phyloP scores from a whole-genome alignment of 2,113 vertebrate genomes.

The Vanacampus margaritifer region DNA sequence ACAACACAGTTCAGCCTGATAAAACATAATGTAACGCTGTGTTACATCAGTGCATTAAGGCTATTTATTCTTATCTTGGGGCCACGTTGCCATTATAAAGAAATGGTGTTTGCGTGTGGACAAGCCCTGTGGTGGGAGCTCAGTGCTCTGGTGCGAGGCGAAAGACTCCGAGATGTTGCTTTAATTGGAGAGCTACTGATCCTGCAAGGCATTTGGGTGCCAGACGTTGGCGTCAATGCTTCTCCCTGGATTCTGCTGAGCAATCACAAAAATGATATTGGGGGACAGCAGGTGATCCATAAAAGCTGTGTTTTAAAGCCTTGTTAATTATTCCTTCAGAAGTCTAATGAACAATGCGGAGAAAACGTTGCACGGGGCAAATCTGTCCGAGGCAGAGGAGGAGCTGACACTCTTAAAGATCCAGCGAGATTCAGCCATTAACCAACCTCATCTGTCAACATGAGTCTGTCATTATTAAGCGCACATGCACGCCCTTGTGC shows the following conservation, averaged over 20 bases:
- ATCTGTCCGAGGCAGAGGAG: conserved; percentile 56
- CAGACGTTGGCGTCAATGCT: conserved; percentile 72
- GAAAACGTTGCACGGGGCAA: conserved; percentile 65
- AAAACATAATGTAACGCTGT: conserved; percentile 49
- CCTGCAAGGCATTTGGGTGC: conserved; percentile 72
- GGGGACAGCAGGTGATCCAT: conserved; percentile 82
- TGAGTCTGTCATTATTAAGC: conserved; percentile 34
- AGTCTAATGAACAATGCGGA: conserved; percentile 76
- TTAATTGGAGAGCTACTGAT: conserved; percentile 77
- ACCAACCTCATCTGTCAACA: conserved; percentile 54
- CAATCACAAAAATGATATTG: conserved; percentile 80
- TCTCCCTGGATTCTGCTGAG: conserved; percentile 71
- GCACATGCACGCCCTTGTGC: conserved; percentile 31
- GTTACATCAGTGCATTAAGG: conserved; percentile 48
- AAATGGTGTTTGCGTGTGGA: conserved; percentile 42
- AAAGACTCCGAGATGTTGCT: conserved; percentile 69
- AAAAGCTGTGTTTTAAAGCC: conserved; percentile 79
- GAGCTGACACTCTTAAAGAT: conserved; percentile 42
- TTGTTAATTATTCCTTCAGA: conserved; percentile 80
- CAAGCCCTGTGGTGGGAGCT: conserved; percentile 59
- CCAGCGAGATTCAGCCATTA: conserved; percentile 48
- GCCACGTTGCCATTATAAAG: conserved; percentile 46
- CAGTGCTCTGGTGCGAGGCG: conserved; percentile 44
- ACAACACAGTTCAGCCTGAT: conserved; percentile 47
- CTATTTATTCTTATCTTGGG: conserved; percentile 54